A percentile compares a stretch with the other conserved stretches of the same genome.
Evolutionary conservation across 2,113 vertebrate species (phyloP).

Genomic region (Rana temporaria): DNA sequence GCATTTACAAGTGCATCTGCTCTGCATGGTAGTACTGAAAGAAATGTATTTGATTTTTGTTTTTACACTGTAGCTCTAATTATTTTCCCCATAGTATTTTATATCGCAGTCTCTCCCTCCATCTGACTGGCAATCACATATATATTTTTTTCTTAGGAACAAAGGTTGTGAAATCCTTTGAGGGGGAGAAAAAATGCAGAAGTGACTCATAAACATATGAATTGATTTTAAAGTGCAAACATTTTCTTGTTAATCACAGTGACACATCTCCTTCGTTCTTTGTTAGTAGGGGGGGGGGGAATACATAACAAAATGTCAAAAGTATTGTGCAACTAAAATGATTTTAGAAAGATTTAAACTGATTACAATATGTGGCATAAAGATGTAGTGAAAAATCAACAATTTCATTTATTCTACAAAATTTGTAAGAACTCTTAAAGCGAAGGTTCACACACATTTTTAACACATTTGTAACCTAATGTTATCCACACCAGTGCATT

Average conservation of each 20-base stretch:
- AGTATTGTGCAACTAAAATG: neutral
- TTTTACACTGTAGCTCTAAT: neutral
- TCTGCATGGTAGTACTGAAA: no score
- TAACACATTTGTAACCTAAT: no score
- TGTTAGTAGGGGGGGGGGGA: neutral
- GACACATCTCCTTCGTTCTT: neutral
- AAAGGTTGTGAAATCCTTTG: constrained; percentile 11
- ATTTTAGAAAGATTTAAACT: neutral
- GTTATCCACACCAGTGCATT: no score
- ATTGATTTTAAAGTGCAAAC: neutral
- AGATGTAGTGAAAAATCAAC: no score
- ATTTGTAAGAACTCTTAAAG: no score
- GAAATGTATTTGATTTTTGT: no score
- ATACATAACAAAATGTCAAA: constrained; percentile 8
- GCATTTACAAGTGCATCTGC: no score
- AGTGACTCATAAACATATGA: neutral
- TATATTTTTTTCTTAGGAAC: neutral
- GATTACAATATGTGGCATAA: no score
- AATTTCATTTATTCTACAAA: no score
- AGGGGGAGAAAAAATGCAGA: constrained; percentile 1
- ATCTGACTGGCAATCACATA: neutral
- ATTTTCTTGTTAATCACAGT: neutral
- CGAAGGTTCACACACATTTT: no score
- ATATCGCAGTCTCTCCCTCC: neutral
- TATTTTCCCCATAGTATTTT: neutral